Evolutionary conservation across 2,113 vertebrate genomes (phyloP).

Genomic region (Muntiacus reevesi): DNA sequence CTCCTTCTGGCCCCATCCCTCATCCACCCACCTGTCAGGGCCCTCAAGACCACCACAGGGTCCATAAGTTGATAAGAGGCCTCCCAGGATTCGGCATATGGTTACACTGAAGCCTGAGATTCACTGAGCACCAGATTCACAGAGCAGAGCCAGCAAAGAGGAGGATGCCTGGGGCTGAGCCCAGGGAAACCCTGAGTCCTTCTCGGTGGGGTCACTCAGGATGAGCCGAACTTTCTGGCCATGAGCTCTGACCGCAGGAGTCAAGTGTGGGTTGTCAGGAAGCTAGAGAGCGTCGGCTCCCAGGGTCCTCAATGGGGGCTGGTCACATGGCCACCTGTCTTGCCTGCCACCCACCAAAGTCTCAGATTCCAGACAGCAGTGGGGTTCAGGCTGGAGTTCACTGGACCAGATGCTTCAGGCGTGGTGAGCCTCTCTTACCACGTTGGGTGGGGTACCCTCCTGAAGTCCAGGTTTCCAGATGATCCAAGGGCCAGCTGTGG

Average conservation of each 20-base stretch:
- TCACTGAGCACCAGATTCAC: not conserved
- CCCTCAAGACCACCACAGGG: not conserved
- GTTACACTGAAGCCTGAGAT: not conserved
- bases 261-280: not conserved
- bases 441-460: not conserved
- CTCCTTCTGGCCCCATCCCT: fast-evolving
- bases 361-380: not conserved
- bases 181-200: not conserved
- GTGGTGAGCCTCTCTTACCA: not conserved
- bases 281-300: not conserved
- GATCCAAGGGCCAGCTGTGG: not conserved
- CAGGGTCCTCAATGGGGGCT: not conserved
- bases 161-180: not conserved
- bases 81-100: not conserved
- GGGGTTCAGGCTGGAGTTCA: not conserved
- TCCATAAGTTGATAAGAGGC: not conserved
- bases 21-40: not conserved
- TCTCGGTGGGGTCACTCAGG: not conserved
- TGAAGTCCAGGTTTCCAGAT: not conserved
- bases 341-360: not conserved
- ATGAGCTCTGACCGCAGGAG: fast-evolving
- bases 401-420: not conserved
- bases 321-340: not conserved
- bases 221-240: fast-evolving
- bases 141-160: not conserved